phyloP scores from a whole-genome alignment of 1,140 invertebrate genomes.

The Philotrypesis tridentata region DNA sequence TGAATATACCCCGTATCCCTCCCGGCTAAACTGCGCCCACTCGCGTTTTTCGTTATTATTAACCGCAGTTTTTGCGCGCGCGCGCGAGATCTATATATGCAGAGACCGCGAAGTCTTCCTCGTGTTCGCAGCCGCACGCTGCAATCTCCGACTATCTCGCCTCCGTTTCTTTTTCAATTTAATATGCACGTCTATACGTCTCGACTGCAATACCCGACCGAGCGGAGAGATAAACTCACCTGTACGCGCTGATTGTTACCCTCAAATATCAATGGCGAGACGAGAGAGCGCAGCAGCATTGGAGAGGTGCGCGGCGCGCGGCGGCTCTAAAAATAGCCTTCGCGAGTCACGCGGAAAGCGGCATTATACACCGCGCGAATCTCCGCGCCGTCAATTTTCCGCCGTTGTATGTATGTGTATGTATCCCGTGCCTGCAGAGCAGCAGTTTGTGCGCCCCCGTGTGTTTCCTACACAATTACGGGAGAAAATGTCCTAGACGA shows the following conservation, averaged over 20 bases:
- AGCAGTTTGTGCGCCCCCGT: not conserved
- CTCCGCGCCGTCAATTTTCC: not conserved
- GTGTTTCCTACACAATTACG: not conserved
- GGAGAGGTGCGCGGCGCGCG: too few relatives aligned
- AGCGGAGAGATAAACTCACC: not conserved
- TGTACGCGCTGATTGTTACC: not conserved
- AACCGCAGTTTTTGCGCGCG: not conserved
- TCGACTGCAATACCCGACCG: not conserved
- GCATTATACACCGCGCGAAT: too few relatives aligned
- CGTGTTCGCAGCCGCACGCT: not conserved
- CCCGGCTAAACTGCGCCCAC: not conserved
- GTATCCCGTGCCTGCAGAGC: too few relatives aligned
- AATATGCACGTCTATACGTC: too few relatives aligned
- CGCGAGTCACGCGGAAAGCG: not conserved
- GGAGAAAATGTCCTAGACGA: conserved; percentile 14
- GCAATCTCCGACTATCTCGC: not conserved
- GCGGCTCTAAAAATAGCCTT: not conserved
- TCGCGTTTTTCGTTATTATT: not conserved
- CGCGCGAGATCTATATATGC: too few relatives aligned
- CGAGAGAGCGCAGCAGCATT: not conserved
- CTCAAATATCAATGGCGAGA: not conserved
- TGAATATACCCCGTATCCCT: too few relatives aligned
- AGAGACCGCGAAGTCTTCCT: not conserved
- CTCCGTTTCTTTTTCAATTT: too few relatives aligned
- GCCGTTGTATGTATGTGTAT: not conserved